Base-by-base conservation (phyloP, 2,797 vertebrate species). In the Rhinatrema bivittatum region DNA sequence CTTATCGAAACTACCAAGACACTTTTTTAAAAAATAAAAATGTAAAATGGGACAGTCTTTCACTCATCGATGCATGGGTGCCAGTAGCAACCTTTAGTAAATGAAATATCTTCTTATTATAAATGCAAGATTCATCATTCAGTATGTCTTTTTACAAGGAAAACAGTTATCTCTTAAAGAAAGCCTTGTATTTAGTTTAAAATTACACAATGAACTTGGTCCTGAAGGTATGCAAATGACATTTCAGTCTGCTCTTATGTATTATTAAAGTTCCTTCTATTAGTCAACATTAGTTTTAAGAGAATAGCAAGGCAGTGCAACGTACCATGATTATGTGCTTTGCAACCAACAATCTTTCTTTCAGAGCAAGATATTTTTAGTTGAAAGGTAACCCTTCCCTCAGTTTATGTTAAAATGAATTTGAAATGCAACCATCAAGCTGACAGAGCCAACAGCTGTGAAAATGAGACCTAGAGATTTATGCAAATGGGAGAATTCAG, bases 381-480 rank as follows among this genome's bases (percentile, higher is more conserved):
- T 47, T 70, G 59, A 76, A 81, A 79, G 67, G 65, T 79, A 53
- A n/a, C 40, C 65, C 47, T 74, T 78, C 50, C 60, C 39, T 57
- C 53, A 54, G 32, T 76, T 81, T 72, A 81, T 68, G 73, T 70
- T 76, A 70, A 75, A 79, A 76, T 68, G 53, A 72, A 79, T 72
- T 74, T 73, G 65, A 80, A 74, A 82, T 56, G 70, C 67, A 82
- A 59, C 62, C 49, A 39, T 64, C 60, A 71, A 69, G 58, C 56
- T 84, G 78, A 81, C 68, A 76, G 70, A 81, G 67, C 71, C 62
- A 82, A 75, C 74, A 82, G 70, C 75, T 84, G 76, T 68, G 68
- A 71, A 79, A 73, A 76, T 40, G 51, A 69, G 69, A 65, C 68
- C 64, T 62, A 59, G 42, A 77, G 58, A 76, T 77, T 70, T 80